Evolutionary conservation across 2,888 invertebrate genomes (phyloP), one percentile per base, ranked within the genome.

Genomic region (Choreutis nemorana): DNA sequence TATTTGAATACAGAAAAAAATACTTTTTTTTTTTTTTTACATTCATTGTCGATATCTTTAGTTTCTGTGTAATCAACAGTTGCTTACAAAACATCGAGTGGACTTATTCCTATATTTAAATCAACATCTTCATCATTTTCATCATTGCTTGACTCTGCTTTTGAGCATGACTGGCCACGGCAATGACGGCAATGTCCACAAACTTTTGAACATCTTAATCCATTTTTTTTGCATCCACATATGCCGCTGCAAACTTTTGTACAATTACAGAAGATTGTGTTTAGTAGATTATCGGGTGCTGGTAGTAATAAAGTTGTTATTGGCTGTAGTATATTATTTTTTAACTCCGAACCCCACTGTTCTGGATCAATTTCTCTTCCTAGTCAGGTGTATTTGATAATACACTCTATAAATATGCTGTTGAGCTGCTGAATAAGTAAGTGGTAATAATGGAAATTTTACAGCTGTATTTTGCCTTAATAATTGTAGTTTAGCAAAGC

Each of bases 301-400:
- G 25, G 25, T 25, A 14, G 22, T 29, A 22, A 21, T 29, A 29
- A 29, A 29, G 29, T 29, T 13, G 29, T 29, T 29, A 29, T 29
- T 29, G 29, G 29, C 23, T 29, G 22, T 29, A 29, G 22, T 12
- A 29, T 29, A 29, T 22, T 29, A 29, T 29, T 29, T 29, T 22
- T 29, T 22, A 29, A 22, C 29, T 22, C 29, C 29, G 22, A 22
- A 29, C 29, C 27, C 29, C 27, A 27, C 27, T 27, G 27, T 27
- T 27, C 15, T 27, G 27, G 27, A 14, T 15, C 27, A 16, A 27
- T 27, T 14, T 27, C 27, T 27, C 27, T 27, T 27, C 27, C 27
- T 27, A 27, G 27, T 16, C 27, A 27, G 27, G 27, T 27, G 27
- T 27, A 27, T 27, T 27, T 27, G 27, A 16, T 27, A 27, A 27